Evolutionary conservation across 2,888 invertebrate species (phyloP).

Genomic region (Meiosimyza decipiens): DNA sequence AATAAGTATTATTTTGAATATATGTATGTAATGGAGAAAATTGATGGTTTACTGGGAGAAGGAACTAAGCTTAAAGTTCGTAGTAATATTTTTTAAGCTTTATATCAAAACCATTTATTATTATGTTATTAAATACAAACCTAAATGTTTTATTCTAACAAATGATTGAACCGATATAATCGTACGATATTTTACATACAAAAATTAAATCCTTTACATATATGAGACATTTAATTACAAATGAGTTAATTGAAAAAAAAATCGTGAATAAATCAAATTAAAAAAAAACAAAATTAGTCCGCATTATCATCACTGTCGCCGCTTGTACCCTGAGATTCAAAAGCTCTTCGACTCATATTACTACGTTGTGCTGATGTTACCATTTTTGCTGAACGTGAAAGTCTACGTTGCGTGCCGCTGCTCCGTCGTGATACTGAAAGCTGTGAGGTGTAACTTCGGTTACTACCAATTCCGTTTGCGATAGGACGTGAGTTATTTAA

Average conservation of each 20-base stretch:
- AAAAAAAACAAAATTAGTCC: background rate
- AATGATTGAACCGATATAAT: no score
- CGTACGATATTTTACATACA: no score
- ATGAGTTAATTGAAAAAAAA: conserved; percentile 10
- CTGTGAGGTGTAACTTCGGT: background rate
- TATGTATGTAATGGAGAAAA: no score
- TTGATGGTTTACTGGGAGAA: no score
- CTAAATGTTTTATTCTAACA: no score
- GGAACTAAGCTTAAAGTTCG: no score
- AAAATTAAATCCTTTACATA: no score
- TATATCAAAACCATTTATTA: no score
- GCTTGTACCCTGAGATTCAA: conserved; percentile 20
- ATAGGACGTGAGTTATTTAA: conserved; percentile 9
- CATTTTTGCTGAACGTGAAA: conserved; percentile 10
- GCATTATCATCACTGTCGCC: conserved; percentile 24
- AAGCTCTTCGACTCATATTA: background rate
- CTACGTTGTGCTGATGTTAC: conserved; percentile 12
- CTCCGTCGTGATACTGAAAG: background rate
- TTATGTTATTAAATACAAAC: no score
- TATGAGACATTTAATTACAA: conserved; percentile 20
- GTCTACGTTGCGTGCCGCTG: conserved; percentile 4
- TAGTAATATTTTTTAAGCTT: background rate
- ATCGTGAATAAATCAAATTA: background rate
- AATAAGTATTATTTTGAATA: no score
- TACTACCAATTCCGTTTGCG: background rate